Conservation (phyloP, 2,888 invertebrate genomes). For the Phengaris arion region DNA sequence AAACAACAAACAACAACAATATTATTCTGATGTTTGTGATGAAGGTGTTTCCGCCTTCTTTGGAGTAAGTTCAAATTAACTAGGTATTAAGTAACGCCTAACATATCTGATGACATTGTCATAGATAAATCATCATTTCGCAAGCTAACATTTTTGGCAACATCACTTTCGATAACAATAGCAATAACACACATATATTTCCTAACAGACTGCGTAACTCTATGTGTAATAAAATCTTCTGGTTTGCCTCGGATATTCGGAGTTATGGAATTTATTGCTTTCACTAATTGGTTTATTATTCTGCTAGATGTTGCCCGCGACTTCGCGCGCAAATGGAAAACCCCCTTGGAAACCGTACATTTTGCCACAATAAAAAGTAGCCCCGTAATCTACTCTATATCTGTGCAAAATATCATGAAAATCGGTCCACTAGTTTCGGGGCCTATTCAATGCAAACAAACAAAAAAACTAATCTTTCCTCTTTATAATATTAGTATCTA, state of each 20-base stretch:
- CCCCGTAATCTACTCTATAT: too few species aligned
- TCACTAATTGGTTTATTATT: neutral
- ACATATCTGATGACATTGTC: neutral
- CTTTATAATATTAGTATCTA: too few species aligned
- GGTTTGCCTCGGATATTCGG: neutral
- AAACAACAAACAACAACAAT: too few species aligned
- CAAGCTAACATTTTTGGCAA: neutral
- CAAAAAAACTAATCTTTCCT: too few species aligned
- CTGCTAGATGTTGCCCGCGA: neutral
- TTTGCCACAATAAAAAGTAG: too few species aligned
- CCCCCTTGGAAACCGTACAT: too few species aligned
- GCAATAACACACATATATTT: conserved; percentile 10
- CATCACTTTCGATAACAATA: neutral
- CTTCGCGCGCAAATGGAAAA: too few species aligned
- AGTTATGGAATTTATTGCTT: neutral
- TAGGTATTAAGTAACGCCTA: neutral
- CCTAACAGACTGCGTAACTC: conserved; percentile 12
- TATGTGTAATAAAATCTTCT: neutral
- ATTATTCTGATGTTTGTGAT: neutral
- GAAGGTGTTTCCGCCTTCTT: neutral
- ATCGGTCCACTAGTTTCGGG: too few species aligned
- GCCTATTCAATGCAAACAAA: too few species aligned
- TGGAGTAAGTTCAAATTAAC: neutral
- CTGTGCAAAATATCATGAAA: too few species aligned
- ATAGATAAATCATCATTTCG: neutral